Percentiles rank a stretch among this genome's conserved stretches.
These are phyloP conservation scores for Karalla daura DNA, from an alignment of 2,797 vertebrate species.

Conservation along the genomic window DNA sequence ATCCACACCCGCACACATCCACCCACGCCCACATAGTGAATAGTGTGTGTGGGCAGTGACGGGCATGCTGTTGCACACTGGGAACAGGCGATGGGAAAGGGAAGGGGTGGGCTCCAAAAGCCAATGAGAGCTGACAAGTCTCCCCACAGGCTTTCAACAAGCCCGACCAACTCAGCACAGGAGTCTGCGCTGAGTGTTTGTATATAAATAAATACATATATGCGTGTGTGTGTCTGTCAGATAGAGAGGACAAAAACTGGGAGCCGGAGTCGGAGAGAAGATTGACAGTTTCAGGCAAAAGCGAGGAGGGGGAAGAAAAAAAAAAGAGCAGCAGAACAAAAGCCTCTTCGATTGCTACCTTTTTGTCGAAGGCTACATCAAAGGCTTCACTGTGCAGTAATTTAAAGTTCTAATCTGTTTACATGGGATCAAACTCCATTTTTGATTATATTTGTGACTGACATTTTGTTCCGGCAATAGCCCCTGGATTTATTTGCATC, in stretches of 20 bases:
- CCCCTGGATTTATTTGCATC: not conserved
- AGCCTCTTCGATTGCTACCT: not conserved
- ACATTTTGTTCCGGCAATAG: not conserved
- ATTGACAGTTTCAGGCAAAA: conserved; percentile 1
- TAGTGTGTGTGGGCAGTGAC: conserved; percentile 51
- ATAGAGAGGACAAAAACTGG: not conserved
- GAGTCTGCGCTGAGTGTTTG: not conserved
- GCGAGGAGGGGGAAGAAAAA: too few species aligned
- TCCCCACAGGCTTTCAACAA: conserved; percentile 38
- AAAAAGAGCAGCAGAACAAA: not conserved
- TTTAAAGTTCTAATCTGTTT: not conserved
- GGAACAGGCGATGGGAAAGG: conserved; percentile 16
- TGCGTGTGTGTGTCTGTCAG: not conserved
- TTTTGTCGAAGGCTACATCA: not conserved
- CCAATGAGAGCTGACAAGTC: conserved; percentile 62
- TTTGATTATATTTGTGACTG: not conserved
- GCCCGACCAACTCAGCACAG: conserved; percentile 12
- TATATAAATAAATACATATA: not conserved
- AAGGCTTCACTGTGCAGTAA: not conserved
- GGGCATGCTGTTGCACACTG: conserved; percentile 37
- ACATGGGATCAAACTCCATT: not conserved
- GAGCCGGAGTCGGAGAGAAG: not conserved
- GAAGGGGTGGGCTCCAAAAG: conserved; percentile 44
- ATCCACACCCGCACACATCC: too few species aligned
- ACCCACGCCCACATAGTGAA: conserved; percentile 21